Base-by-base conservation (phyloP, 2,888 invertebrate species). In the Horisme vitalbata region DNA sequence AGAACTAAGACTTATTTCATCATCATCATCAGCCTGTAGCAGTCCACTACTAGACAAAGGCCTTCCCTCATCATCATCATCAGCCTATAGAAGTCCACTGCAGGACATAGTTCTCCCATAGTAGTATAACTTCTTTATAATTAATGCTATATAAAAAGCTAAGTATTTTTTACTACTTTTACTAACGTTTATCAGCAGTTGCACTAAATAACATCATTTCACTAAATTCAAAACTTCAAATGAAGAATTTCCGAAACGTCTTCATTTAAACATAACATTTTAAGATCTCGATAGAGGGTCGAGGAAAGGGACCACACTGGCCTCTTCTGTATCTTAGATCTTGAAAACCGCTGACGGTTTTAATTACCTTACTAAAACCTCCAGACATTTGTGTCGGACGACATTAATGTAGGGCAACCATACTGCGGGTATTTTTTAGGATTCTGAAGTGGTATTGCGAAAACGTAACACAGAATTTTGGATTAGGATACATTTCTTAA, bases 301-400 rank as follows among this genome's bases (percentile, higher is more conserved):
- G 74, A 71, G 79, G 72, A 73, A 71, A 62, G 68, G 67, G 85
- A 84, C 85, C 85, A 83, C 86, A 84, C 82, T 64, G 79, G 71
- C 76, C 82, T 78, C 82, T 77, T 58, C 59, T 49, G 67, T 84
- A 86, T 86, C 85, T 79, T 26, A 50, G 60, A 86, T 85, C 84
- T 83, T 60, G 59, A 55, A 55, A 62, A 64, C 59, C 62, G 61
- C 64, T 59, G 67, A 52, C 63, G 59, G 60, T 66, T 73, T 72
- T 75, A 75, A 75, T 75, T 75, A 75, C 69, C 68, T 57, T 63
- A 71, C 71, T 73, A 71, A 75, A 74, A 73, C 60, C 63, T 63
- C 62, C 47, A 52, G 60, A 58, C 56, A 63, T 63, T 56, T 63
- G 68, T 66, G 68, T 61, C 46, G 45, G 51, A 57, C 61, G 63